Conservation (phyloP, 2,113 vertebrate species). For the Junco hyemalis region DNA sequence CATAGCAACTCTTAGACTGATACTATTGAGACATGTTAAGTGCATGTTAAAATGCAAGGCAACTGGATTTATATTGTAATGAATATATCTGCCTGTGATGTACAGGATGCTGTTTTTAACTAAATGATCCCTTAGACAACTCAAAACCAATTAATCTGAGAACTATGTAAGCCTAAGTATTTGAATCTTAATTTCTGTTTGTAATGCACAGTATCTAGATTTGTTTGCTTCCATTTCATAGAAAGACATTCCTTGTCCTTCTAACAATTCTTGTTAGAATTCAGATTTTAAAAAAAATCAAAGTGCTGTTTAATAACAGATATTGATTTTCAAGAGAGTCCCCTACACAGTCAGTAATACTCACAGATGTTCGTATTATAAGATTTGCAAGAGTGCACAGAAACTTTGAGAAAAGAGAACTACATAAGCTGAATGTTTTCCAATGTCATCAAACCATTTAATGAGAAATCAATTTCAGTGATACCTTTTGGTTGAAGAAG, state of each 20-base stretch:
- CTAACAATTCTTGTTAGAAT: not conserved
- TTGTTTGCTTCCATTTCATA: not conserved
- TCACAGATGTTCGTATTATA: not conserved
- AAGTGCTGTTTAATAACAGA: not conserved
- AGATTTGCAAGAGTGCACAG: not conserved
- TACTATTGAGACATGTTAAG: not conserved
- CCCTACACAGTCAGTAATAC: not conserved
- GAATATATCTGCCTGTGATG: not conserved
- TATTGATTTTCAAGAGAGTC: not conserved
- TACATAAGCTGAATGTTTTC: not conserved
- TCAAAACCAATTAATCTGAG: not conserved
- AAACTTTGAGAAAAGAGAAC: not conserved
- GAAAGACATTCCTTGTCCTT: not conserved
- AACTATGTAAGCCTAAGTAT: not conserved
- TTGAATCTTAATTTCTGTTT: not conserved
- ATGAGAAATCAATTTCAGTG: not conserved
- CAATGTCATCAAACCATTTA: not conserved
- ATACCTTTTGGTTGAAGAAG: not conserved
- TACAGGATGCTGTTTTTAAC: not conserved
- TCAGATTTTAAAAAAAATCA: not conserved
- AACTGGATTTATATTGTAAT: not conserved
- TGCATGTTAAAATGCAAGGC: not conserved
- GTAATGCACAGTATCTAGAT: not conserved
- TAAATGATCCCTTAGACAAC: not conserved
- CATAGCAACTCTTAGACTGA: not conserved